Base-by-base conservation (phyloP, 1,140 invertebrate species). In the Nephotettix cincticeps region DNA sequence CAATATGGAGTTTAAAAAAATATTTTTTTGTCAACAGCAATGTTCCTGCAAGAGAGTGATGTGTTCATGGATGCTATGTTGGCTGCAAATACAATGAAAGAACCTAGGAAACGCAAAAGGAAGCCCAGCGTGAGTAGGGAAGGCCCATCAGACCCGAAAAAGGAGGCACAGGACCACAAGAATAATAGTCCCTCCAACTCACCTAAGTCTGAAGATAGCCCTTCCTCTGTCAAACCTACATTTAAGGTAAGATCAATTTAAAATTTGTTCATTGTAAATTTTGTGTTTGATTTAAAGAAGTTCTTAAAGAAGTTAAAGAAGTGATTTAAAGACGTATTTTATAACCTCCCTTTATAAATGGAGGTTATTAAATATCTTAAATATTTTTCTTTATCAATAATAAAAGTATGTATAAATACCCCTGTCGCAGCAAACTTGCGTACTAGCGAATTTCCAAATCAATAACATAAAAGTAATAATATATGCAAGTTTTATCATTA, bases 1-100 rank as follows among this genome's bases (percentile, higher is more conserved):
- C n/a, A n/a, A n/a, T n/a, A n/a, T n/a, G n/a, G n/a, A n/a, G n/a
- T n/a, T n/a, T n/a, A n/a, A n/a, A n/a, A n/a, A n/a, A n/a, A n/a
- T n/a, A n/a, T 36, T 14, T 36, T 36, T 75, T 76, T 81, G 81
- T 74, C 88, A 87, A 73, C 83, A 91, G 90, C 90, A 63, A 85
- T 88, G 82, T 81, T 92, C 70, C 81, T 96, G 29, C 90, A 94
- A 80, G 95, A 97, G 78, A 95, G 93, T 78, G 93, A 92, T 78
- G 89, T 94, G 80, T 97, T 97, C 78, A 96, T 95, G 88, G 93
- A 96, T 82, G 93, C 93, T 1, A 79, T 97, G n/a, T 80, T 76
- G 45, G 85, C 87, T 68, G 87, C 86, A 14, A 87, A 87, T 1
- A 87, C 90, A 3, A 88, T 91, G 79, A 90, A 92, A 83, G 89